Percentiles rank a stretch among this genome's conserved stretches.
phyloP scores from a whole-genome alignment of 2,888 invertebrate genomes.

The Stenotaenia linearis region DNA sequence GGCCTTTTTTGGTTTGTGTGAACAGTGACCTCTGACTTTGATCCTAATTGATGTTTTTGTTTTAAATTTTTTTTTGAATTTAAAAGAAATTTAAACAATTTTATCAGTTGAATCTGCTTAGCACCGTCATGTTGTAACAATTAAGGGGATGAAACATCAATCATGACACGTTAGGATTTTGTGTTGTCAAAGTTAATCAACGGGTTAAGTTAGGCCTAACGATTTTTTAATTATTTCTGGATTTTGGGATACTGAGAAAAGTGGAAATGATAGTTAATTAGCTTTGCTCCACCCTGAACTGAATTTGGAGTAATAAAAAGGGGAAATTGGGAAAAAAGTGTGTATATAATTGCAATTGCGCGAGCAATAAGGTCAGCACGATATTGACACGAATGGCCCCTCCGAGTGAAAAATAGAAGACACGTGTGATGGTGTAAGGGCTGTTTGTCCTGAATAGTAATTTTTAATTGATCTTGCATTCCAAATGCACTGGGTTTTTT shows the following conservation, averaged over 20 bases:
- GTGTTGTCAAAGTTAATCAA: background rate
- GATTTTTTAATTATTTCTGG: background rate
- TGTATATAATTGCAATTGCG: background rate
- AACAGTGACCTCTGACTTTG: background rate
- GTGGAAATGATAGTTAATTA: background rate
- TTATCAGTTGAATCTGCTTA: background rate
- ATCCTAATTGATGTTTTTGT: background rate
- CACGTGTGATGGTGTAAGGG: background rate
- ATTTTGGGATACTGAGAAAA: too few relatives aligned
- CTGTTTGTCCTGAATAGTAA: slow-evolving; percentile 12
- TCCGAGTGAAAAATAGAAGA: slow-evolving; percentile 10
- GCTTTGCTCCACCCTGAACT: background rate
- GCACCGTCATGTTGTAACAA: background rate
- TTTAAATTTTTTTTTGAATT: background rate
- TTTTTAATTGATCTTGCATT: slow-evolving; percentile 7
- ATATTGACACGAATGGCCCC: slow-evolving; percentile 6
- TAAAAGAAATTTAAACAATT: too few relatives aligned
- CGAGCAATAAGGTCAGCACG: slow-evolving; percentile 20
- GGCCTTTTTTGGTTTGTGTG: background rate
- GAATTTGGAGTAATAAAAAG: background rate
- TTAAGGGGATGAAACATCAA: background rate
- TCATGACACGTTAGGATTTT: background rate
- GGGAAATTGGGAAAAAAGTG: background rate
- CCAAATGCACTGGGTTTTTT: background rate
- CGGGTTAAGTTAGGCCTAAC: background rate